Base-by-base conservation (phyloP, 1,140 invertebrate species). In the Aphidius gifuensis region DNA sequence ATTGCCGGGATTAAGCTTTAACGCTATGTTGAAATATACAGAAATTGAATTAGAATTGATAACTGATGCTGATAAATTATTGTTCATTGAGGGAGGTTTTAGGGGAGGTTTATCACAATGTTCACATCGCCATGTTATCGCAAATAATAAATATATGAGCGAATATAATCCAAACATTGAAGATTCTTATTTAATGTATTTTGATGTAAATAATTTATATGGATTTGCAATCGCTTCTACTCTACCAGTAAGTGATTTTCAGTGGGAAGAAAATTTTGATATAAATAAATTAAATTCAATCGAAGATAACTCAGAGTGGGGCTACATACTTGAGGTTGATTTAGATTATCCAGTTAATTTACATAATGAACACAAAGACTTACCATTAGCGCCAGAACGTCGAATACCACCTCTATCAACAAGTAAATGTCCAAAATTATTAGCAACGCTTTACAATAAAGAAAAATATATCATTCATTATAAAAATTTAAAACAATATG, bases 41-140 rank as follows among this genome's bases (percentile, higher is more conserved):
- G 49, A 72, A 53, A 64, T 79, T 39, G 57, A 77, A 69, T 64
- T 84, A 60, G 79, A 84, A 63, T 62, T 83, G 16, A 53, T 84
- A 23, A 77, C 68, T 9, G 79, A 83, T 63, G 68, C 73, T 61
- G 72, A 82, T 49, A 80, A 73, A 68, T 61, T 74, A 49, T 60
- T 73, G 16, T 79, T 82, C 58, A 65, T 49, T 9, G 48, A 49
- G 4, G 3, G 21, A 9, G 48, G 48, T 16, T 3, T 49, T 21
- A 49, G 48, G 82, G 49, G 72, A 78, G 61, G 48, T 11, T 5
- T 49, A 3, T 16, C 48, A 1, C 48, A 49, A 16, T 49, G 48
- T 6, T 49, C 48, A 49, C 11, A 49, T 16, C 11, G 48, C 0
- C 21, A 49, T 6, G 6, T 11, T 6, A 16, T 11, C 6, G 48